A percentile compares a stretch with the other conserved stretches of the same genome.
phyloP scores from a whole-genome alignment of 2,113 vertebrate genomes.

The Talpa occidentalis region DNA sequence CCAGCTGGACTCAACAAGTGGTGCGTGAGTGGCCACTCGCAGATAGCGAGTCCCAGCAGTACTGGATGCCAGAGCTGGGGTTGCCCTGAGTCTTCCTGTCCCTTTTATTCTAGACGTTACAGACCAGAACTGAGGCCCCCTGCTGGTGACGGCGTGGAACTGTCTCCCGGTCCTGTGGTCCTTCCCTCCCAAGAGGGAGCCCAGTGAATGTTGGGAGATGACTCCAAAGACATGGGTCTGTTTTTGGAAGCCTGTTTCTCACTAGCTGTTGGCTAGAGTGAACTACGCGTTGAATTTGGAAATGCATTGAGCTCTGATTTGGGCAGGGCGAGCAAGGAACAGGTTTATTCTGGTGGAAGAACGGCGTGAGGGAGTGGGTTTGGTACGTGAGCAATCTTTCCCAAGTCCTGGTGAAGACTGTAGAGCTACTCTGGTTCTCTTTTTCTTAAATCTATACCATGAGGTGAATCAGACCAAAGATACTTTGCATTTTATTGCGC shows the following conservation, averaged over 20 bases:
- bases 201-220: neutral
- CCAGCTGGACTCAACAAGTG: neutral
- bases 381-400: neutral
- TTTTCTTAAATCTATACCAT: constrained; percentile 30
- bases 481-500: constrained; percentile 35
- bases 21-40: neutral
- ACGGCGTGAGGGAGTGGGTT: neutral
- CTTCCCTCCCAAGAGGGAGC: neutral
- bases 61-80: neutral
- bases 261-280: neutral
- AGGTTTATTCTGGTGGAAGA: neutral
- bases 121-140: neutral
- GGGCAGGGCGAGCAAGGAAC: neutral
- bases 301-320: neutral
- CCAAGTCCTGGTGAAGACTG: neutral
- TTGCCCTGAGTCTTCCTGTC: neutral
- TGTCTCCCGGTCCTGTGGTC: neutral
- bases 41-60: neutral
- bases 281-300: neutral
- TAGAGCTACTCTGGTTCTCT: neutral
- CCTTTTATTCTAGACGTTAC: neutral
- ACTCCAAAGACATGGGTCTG: neutral
- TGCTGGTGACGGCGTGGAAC: neutral
- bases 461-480: constrained; percentile 5
- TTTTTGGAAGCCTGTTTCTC: neutral